Evolutionary conservation across 2,113 vertebrate species (phyloP).

Genomic region (Caretta caretta): DNA sequence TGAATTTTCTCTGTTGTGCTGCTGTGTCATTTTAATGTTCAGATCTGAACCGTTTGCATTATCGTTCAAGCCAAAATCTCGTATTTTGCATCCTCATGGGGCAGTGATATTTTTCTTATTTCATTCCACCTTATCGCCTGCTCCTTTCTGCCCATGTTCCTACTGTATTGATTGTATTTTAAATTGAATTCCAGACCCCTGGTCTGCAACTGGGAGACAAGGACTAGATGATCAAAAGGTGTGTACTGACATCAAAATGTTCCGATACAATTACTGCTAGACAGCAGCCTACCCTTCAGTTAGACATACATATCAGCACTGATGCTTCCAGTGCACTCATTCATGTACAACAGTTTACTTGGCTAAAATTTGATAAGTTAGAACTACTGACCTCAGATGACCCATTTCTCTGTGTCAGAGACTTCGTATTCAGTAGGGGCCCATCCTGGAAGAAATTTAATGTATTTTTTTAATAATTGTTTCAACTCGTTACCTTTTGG

Average conservation of each 20-base stretch:
- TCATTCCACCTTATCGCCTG: neutral
- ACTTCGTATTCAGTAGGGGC: neutral
- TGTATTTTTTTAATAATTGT: neutral
- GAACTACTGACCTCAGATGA: neutral
- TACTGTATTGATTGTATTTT: neutral
- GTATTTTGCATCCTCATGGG: neutral
- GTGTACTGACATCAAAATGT: neutral
- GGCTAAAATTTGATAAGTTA: neutral
- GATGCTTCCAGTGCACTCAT: neutral
- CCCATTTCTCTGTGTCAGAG: neutral
- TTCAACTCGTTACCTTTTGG: accelerated
- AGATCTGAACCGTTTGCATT: neutral
- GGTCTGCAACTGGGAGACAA: neutral
- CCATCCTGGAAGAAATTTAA: neutral
- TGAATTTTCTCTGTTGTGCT: neutral
- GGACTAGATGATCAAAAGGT: neutral
- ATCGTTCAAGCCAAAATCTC: neutral
- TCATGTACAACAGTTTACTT: neutral
- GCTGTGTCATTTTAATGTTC: neutral
- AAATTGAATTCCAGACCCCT: slow-evolving; percentile 46
- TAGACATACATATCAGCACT: neutral
- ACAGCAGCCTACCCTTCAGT: neutral
- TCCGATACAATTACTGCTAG: neutral
- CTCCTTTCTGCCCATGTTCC: neutral
- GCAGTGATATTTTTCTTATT: neutral